A percentile compares a stretch with the other conserved stretches of the same genome.
Evolutionary conservation across 2,888 invertebrate genomes (phyloP).

Genomic region (Orchestes rusci): DNA sequence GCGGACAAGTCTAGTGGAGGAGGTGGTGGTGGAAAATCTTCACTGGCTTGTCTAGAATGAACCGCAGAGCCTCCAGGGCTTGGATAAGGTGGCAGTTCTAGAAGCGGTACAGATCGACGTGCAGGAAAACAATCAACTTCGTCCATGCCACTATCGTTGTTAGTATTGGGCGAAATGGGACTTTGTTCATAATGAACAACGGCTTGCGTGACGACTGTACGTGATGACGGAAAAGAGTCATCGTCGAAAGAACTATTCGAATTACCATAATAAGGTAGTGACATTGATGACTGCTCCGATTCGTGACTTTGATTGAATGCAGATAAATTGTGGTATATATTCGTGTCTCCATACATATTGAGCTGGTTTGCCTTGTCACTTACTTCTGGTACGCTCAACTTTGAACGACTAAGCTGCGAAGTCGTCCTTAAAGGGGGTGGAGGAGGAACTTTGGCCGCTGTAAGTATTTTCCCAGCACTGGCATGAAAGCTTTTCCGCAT

Average conservation of each 20-base stretch:
- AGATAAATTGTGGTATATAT: constrained; percentile 31
- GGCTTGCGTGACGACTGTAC: constrained; percentile 67
- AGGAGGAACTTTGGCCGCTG: constrained; percentile 77
- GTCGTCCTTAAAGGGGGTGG: constrained; percentile 81
- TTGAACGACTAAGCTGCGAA: constrained; percentile 70
- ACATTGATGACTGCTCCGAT: constrained; percentile 28
- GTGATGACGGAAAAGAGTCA: constrained; percentile 28
- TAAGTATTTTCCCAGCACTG: constrained; percentile 72
- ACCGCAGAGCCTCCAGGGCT: constrained; percentile 68
- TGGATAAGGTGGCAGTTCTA: constrained; percentile 74
- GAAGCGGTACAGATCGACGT: constrained; percentile 38
- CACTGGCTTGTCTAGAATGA: constrained; percentile 80
- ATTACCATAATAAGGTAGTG: constrained; percentile 33
- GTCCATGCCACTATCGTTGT: constrained; percentile 49
- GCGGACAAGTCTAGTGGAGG: constrained; percentile 65
- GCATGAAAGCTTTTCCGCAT: constrained; percentile 88
- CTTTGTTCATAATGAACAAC: constrained; percentile 80
- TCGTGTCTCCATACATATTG: constrained; percentile 41
- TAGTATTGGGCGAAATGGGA: constrained; percentile 40
- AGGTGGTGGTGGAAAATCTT: constrained; percentile 87
- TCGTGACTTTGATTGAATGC: constrained; percentile 38
- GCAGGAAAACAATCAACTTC: constrained; percentile 59
- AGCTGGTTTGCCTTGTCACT: constrained; percentile 44
- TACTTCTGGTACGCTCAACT: constrained; percentile 49
- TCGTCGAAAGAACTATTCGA: constrained; percentile 28